Evolutionary conservation across 2,888 invertebrate species (phyloP), one percentile per base, ranked within the genome.

Genomic region (Maniola hyperantus): DNA sequence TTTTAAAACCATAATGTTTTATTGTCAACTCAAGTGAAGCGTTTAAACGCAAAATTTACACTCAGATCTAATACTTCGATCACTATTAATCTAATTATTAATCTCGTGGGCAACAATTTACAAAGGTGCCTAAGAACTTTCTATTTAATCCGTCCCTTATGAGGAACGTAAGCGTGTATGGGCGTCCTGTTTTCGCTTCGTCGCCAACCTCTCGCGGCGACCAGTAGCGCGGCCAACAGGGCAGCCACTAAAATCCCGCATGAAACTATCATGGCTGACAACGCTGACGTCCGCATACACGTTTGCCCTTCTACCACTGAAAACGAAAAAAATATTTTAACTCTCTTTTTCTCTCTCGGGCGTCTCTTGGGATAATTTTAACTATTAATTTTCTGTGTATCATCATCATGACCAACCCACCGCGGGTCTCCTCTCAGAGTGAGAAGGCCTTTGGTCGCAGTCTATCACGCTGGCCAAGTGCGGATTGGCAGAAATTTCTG

Each of bases 181-280:
- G 93, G 86, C 6, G 89, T 83, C 65, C 85, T 86, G 33, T 86
- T 84, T 70, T 93, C 93, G 20, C 94, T 89, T 72, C 95, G 93
- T 71, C 96, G 93, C 85, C 97, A 94, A 71, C 96, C 94, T 13
- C 96, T 94, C 78, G 97, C 97, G 67, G 97, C 95, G 0, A 96
- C 95, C 73, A 97, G 90, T 33, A 97, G 91, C 0, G 96, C 95
- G 8, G 95, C 96, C 0, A 95, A 93, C 67, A 97, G 88, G 58
- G 96, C 93, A 53, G 96, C 96, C 70, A 97, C 89, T 15, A 96
- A 78, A n/a, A 95, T 93, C 8, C 95, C 95, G 66, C 95, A 93
- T 0, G 95, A 92, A 8, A 95, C 96, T 51, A 96, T 91, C 73
- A 96, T 86, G 10, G 95, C 95, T 13, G 96, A 95, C 48, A 96